Conservation (phyloP, 2,888 invertebrate species). For the Lucinisca nassula region DNA sequence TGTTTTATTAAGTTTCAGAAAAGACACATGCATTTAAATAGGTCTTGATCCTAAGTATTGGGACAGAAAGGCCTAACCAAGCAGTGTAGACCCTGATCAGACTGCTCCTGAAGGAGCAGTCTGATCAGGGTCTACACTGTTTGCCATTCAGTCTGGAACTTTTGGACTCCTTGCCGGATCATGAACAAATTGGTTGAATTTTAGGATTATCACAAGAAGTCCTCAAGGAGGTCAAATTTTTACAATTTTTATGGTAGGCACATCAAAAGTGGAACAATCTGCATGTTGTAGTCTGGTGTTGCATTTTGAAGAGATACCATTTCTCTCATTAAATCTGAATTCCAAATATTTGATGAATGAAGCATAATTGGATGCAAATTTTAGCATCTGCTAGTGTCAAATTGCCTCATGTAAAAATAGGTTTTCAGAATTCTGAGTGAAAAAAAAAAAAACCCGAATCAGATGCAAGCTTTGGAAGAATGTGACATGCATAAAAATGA, state of each 20-base stretch:
- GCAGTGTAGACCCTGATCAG: background rate
- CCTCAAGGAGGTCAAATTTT: background rate
- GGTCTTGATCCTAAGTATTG: too few relatives aligned
- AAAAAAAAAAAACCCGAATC: too few relatives aligned
- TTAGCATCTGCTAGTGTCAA: background rate
- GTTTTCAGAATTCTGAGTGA: background rate
- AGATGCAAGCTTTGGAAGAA: too few relatives aligned
- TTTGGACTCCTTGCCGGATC: too few relatives aligned
- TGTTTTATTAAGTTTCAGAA: background rate
- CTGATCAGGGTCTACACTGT: background rate
- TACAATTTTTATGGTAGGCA: too few relatives aligned
- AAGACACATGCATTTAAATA: background rate
- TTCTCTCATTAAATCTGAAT: background rate
- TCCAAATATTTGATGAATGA: constrained; percentile 10
- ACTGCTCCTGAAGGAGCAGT: background rate
- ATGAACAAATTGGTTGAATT: too few relatives aligned
- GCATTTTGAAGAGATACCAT: background rate
- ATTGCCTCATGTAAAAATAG: background rate
- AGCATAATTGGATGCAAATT: background rate
- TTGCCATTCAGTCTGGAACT: background rate
- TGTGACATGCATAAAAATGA: too few relatives aligned
- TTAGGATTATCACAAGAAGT: background rate
- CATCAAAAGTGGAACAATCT: too few relatives aligned
- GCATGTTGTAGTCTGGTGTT: background rate
- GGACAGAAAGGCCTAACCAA: too few relatives aligned